A percentile compares a stretch with the other conserved stretches of the same genome.
Conservation (phyloP, 2,113 vertebrate genomes). For the Taxidea taxus region DNA sequence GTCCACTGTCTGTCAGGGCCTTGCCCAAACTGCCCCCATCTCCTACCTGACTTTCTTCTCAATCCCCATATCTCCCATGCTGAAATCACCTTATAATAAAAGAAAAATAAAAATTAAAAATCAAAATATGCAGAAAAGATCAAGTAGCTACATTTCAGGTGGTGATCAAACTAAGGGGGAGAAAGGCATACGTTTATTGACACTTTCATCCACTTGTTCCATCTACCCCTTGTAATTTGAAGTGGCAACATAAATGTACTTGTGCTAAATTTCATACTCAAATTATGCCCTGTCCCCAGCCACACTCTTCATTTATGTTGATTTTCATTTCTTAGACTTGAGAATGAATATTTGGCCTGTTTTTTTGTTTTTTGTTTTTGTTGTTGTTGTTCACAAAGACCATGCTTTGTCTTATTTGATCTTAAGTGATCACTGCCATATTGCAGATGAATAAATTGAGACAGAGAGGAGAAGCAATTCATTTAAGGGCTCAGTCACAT, state of each 20-base stretch:
- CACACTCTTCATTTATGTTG: background rate
- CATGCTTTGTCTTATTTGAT: background rate
- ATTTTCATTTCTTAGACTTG: background rate
- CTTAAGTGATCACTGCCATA: background rate
- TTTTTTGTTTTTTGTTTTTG: background rate
- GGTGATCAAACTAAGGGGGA: background rate
- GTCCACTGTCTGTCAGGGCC: background rate
- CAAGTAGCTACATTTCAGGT: background rate
- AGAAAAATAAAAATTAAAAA: background rate
- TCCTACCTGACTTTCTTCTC: background rate
- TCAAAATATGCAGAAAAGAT: background rate
- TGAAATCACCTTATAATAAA: background rate
- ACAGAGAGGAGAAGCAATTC: background rate
- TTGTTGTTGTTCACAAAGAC: background rate
- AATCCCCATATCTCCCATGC: background rate
- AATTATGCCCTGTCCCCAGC: background rate
- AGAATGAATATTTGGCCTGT: background rate
- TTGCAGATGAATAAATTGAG: background rate
- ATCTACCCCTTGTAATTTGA: background rate
- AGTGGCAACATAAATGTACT: background rate
- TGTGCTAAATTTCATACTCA: background rate
- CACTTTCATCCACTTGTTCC: background rate
- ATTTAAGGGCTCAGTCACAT: background rate
- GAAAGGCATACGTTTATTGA: background rate
- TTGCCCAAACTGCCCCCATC: background rate